Conservation (phyloP, 2,797 vertebrate species). For the Nasua narica region DNA sequence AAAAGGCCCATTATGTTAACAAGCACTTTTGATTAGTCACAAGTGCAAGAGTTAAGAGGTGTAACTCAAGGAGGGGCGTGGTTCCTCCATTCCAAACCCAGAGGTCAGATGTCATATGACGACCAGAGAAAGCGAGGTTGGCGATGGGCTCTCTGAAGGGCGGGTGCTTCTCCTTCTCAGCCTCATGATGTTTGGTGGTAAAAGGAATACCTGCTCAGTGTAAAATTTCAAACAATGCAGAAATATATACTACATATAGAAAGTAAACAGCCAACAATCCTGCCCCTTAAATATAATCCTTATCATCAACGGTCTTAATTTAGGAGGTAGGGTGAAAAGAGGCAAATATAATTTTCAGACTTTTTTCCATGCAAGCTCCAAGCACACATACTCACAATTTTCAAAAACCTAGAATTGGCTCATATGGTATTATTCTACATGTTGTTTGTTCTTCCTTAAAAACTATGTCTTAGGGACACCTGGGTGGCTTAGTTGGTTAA, state of each 20-base stretch:
- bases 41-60: not conserved
- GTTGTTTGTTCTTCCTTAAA: not conserved
- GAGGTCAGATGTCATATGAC: not conserved
- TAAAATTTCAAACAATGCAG: conserved; percentile 15
- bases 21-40: conserved; percentile 17
- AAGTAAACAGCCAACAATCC: not conserved
- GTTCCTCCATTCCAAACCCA: not conserved
- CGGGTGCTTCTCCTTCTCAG: not conserved
- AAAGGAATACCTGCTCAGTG: not conserved
- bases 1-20: conserved; percentile 47
- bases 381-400: not conserved
- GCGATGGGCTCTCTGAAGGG: rapidly evolving
- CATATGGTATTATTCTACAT: not conserved
- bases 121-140: not conserved
- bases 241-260: not conserved
- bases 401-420: not conserved
- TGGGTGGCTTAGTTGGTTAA: not conserved
- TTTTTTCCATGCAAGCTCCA: conserved; percentile 24
- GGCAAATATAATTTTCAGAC: not conserved
- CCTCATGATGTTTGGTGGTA: not conserved
- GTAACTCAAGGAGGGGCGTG: not conserved
- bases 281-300: not conserved
- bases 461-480: not conserved
- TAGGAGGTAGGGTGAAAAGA: not conserved
- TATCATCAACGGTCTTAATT: not conserved